Evolutionary conservation across 2,888 invertebrate genomes (phyloP).

Genomic region (Tipula helvola): DNA sequence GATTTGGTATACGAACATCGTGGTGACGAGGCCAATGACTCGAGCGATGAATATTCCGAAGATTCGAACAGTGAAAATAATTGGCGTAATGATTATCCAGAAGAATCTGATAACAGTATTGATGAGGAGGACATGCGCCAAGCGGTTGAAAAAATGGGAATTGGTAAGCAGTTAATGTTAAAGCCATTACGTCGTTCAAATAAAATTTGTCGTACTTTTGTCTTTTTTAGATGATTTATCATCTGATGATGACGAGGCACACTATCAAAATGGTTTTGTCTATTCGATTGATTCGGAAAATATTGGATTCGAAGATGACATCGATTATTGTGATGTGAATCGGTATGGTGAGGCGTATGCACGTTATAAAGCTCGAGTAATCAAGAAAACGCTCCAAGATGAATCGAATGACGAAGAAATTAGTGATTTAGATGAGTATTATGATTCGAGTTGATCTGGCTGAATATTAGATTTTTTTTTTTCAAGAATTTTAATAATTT

Average conservation of each 20-base stretch:
- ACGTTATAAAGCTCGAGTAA: conserved; percentile 46
- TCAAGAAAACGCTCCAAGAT: conserved; percentile 21
- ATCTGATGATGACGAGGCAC: conserved; percentile 24
- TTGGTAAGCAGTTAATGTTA: conserved; percentile 21
- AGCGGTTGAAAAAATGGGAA: conserved; percentile 39
- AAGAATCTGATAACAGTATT: conserved; percentile 45
- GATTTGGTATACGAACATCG: conserved; percentile 29
- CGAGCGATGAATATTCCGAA: conserved; percentile 44
- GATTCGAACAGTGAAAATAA: conserved; percentile 72
- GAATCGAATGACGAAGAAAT: conserved; percentile 14
- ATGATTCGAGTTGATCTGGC: not conserved
- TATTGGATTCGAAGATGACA: conserved; percentile 31
- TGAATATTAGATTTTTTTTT: not conserved
- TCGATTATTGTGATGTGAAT: conserved; percentile 41
- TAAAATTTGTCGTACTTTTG: too few relatives aligned
- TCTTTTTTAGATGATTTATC: conserved; percentile 20
- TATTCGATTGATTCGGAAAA: conserved; percentile 33
- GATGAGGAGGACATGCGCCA: conserved; percentile 38
- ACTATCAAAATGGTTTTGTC: conserved; percentile 29
- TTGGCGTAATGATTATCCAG: conserved; percentile 68
- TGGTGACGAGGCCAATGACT: conserved; percentile 25
- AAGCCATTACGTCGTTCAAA: too few relatives aligned
- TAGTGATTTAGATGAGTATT: conserved; percentile 11
- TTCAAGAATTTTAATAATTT: not conserved
- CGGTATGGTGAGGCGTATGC: conserved; percentile 54